phyloP scores from a whole-genome alignment of 2,113 vertebrate species.

The Cryptotis parvus region DNA sequence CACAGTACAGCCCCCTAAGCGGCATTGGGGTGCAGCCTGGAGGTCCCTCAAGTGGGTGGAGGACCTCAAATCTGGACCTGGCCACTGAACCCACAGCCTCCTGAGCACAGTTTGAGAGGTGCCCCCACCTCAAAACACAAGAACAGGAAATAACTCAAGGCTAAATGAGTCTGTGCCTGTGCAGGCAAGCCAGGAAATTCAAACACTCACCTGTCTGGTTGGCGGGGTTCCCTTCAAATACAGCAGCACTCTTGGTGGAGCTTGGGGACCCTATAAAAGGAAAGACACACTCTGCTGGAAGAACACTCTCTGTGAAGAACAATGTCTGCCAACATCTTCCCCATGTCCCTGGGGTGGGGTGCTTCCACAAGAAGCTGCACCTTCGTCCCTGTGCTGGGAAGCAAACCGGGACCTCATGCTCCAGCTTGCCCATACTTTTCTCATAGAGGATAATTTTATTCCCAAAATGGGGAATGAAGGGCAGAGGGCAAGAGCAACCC shows the following conservation, averaged over 20 bases:
- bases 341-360: neutral
- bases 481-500: neutral
- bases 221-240: neutral
- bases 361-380: constrained; percentile 14
- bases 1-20: too few relatives aligned
- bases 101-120: too few relatives aligned
- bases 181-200: too few relatives aligned
- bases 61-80: too few relatives aligned
- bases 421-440: neutral
- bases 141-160: too few relatives aligned
- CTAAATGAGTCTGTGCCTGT: too few relatives aligned
- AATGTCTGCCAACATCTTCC: neutral
- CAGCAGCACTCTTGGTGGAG: too few relatives aligned
- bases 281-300: constrained; percentile 49
- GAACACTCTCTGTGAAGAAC: neutral
- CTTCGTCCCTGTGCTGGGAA: constrained; percentile 7
- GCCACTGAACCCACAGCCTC: too few relatives aligned
- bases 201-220: constrained; percentile 47
- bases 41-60: too few relatives aligned
- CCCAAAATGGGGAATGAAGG: neutral
- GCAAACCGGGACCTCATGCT: neutral
- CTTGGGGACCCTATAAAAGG: constrained; percentile 20
- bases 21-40: too few relatives aligned
- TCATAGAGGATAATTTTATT: neutral
- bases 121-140: too few relatives aligned